These are phyloP conservation scores for Sturnira hondurensis DNA, from an alignment of 2,113 vertebrate species.

Conservation along the genomic window DNA sequence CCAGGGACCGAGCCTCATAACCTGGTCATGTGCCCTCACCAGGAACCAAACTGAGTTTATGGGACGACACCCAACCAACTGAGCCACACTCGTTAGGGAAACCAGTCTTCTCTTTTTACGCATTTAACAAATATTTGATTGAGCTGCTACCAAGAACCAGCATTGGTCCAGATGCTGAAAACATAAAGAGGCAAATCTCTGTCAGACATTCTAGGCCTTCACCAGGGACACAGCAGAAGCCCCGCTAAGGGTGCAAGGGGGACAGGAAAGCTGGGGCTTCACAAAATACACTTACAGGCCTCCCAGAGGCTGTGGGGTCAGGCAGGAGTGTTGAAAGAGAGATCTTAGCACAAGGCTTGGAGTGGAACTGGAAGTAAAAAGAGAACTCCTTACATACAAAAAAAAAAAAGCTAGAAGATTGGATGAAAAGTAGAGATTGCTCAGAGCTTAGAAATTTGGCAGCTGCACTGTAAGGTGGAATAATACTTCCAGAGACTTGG, in stretches of 20 bases:
- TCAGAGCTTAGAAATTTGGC: neutral
- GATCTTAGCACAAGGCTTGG: neutral
- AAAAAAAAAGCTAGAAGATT: neutral
- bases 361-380: neutral
- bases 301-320: neutral
- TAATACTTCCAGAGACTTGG: neutral
- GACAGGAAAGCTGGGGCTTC: neutral
- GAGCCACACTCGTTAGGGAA: no score
- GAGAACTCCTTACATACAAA: neutral
- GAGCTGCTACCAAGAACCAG: neutral
- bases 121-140: neutral
- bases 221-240: neutral
- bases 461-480: neutral
- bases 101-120: neutral
- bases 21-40: no score
- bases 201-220: neutral
- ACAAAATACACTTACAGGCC: neutral
- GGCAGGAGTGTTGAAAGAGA: neutral
- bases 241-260: neutral
- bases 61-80: no score
- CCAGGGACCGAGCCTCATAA: no score
- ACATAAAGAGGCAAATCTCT: neutral
- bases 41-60: no score
- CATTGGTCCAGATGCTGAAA: neutral
- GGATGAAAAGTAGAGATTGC: neutral